Conservation (phyloP, 2,797 vertebrate species). For the Cyprinodon diabolis region DNA sequence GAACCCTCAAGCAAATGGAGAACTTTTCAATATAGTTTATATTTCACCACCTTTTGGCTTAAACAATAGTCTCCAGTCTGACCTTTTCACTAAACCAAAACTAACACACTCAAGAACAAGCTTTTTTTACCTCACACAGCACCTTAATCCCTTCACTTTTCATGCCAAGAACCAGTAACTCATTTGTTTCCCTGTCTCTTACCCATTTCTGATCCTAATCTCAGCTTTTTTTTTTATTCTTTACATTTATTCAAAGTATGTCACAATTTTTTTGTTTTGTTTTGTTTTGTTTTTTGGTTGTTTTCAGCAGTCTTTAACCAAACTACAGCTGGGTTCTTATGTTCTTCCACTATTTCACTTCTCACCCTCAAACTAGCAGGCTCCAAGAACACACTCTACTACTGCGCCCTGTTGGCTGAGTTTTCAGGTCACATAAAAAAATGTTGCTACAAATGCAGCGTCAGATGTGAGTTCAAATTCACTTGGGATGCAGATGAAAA, state of each 20-base stretch:
- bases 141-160: slow-evolving; percentile 54
- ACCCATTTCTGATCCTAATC: slow-evolving; percentile 28
- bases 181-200: slow-evolving; percentile 51
- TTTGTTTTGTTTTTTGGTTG: not conserved
- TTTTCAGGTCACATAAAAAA: slow-evolving; percentile 8
- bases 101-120: slow-evolving; percentile 36
- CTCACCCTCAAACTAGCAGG: slow-evolving; percentile 27
- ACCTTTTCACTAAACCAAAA: slow-evolving; percentile 52
- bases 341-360: slow-evolving; percentile 21
- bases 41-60: slow-evolving; percentile 16
- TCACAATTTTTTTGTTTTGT: slow-evolving; percentile 10
- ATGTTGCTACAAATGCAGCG: slow-evolving; percentile 54
- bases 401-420: not conserved
- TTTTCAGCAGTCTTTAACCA: slow-evolving; percentile 53
- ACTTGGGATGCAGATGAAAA: slow-evolving; percentile 27
- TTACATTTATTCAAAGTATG: slow-evolving; percentile 14
- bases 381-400: slow-evolving; percentile 24
- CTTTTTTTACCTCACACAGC: slow-evolving; percentile 47
- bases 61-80: slow-evolving; percentile 46
- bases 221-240: slow-evolving; percentile 25
- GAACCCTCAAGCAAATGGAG: not conserved
- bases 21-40: slow-evolving; percentile 7
- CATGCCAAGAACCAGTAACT: slow-evolving; percentile 57
- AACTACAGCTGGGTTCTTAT: slow-evolving; percentile 44
- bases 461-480: slow-evolving; percentile 50